Evolutionary conservation across 2,113 vertebrate species (phyloP).

Genomic region (Nyctibius bracteatus): DNA sequence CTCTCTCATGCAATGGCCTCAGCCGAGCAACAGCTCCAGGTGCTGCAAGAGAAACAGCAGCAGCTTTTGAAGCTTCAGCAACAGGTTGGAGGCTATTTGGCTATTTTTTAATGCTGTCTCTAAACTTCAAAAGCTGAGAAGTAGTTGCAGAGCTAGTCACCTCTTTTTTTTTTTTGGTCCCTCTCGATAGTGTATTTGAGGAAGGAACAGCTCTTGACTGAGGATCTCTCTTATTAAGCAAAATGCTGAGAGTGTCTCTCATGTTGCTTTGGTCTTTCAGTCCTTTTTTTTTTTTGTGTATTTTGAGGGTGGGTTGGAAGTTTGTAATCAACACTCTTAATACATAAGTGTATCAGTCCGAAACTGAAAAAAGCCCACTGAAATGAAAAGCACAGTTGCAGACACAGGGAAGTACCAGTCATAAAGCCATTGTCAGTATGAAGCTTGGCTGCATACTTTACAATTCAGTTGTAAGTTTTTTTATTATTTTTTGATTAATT

Average conservation of each 20-base stretch:
- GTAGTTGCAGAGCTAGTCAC: constrained; percentile 1
- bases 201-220: constrained; percentile 27
- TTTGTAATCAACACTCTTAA: neutral
- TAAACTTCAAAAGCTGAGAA: constrained; percentile 77
- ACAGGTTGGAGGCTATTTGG: constrained; percentile 89
- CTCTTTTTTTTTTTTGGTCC: neutral
- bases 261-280: neutral
- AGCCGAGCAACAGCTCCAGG: constrained; percentile 99
- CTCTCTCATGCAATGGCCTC: constrained; percentile 99
- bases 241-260: neutral
- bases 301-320: neutral
- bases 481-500: neutral
- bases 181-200: neutral
- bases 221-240: neutral
- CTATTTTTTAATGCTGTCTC: constrained; percentile 78
- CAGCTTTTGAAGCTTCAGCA: constrained; percentile 99
- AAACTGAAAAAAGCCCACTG: neutral
- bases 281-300: neutral
- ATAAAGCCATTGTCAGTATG: neutral
- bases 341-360: neutral
- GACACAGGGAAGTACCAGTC: neutral
- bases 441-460: neutral
- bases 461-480: neutral
- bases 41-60: constrained; percentile 99
- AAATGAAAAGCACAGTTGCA: neutral